phyloP scores from a whole-genome alignment of 2,888 invertebrate species.

The Papilio gigon region DNA sequence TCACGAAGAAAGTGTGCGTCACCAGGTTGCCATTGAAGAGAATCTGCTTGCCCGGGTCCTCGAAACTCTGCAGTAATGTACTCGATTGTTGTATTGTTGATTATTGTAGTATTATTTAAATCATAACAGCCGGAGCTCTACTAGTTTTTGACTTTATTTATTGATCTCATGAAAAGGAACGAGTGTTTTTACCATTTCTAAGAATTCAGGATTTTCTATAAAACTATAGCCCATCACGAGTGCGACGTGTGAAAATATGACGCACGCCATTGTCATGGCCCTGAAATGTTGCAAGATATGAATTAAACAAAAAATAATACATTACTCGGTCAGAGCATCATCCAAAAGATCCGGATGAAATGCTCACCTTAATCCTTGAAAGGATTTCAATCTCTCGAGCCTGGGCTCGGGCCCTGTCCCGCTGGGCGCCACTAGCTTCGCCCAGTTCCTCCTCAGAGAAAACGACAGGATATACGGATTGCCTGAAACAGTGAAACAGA shows the following conservation, averaged over 20 bases:
- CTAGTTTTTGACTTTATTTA: neutral
- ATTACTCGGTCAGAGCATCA: neutral
- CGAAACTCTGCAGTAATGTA: slow-evolving; percentile 63
- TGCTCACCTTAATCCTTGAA: slow-evolving; percentile 69
- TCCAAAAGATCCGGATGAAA: neutral
- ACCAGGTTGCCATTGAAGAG: slow-evolving; percentile 70
- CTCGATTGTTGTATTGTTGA: neutral
- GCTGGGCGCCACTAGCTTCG: slow-evolving; percentile 58
- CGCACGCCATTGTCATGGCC: slow-evolving; percentile 71
- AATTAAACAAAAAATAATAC: neutral
- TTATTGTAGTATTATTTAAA: neutral
- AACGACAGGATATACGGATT: slow-evolving; percentile 68
- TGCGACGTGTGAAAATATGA: slow-evolving; percentile 71
- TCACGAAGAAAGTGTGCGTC: slow-evolving; percentile 71
- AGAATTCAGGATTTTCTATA: slow-evolving; percentile 65
- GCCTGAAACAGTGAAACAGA: slow-evolving; percentile 55
- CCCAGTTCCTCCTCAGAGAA: slow-evolving; percentile 70
- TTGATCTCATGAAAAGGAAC: neutral
- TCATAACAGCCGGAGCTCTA: neutral
- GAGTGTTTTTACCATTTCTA: slow-evolving; percentile 63
- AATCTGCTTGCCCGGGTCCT: slow-evolving; percentile 67
- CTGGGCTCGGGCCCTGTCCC: slow-evolving; percentile 61
- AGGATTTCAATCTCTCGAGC: slow-evolving; percentile 64
- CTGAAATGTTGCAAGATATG: slow-evolving; percentile 57
- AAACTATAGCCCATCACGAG: slow-evolving; percentile 61